A percentile compares a stretch with the other conserved stretches of the same genome.
These are phyloP conservation scores for Meloidogyne chitwoodi DNA, from an alignment of 1,140 invertebrate species.

Conservation along the genomic window DNA sequence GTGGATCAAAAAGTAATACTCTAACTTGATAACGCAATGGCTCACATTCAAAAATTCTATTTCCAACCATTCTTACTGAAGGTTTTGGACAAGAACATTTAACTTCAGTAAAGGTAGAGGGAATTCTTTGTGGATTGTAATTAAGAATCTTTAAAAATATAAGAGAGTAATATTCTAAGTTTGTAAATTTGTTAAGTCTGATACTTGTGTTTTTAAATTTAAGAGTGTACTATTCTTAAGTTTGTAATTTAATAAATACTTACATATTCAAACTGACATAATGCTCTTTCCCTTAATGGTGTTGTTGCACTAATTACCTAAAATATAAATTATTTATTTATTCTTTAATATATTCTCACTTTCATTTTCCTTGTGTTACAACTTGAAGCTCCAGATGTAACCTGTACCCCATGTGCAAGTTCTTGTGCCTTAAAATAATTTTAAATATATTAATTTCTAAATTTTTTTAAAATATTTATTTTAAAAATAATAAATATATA, in stretches of 20 bases:
- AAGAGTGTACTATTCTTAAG: no score
- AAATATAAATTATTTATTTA: background rate
- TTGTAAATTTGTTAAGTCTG: no score
- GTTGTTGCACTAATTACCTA: conserved; percentile 50
- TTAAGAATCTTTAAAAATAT: background rate
- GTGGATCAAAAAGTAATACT: conserved; percentile 58
- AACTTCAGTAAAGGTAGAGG: conserved; percentile 59
- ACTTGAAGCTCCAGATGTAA: conserved; percentile 55
- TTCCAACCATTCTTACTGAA: conserved; percentile 52
- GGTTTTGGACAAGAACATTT: conserved; percentile 58
- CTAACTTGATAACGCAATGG: conserved; percentile 57
- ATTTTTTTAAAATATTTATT: no score
- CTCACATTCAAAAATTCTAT: conserved; percentile 59
- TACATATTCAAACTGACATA: conserved; percentile 59
- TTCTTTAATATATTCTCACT: conserved; percentile 25
- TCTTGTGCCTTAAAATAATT: conserved; percentile 42
- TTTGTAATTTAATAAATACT: no score
- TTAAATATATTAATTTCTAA: background rate
- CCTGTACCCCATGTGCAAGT: conserved; percentile 51
- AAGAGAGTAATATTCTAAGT: no score
- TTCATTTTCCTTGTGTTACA: conserved; percentile 55
- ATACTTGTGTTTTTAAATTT: no score
- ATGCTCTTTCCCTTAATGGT: conserved; percentile 51
- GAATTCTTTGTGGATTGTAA: conserved; percentile 46
- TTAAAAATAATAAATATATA: no score